phyloP scores from a whole-genome alignment of 2,113 vertebrate genomes.

The Falco punctatus region DNA sequence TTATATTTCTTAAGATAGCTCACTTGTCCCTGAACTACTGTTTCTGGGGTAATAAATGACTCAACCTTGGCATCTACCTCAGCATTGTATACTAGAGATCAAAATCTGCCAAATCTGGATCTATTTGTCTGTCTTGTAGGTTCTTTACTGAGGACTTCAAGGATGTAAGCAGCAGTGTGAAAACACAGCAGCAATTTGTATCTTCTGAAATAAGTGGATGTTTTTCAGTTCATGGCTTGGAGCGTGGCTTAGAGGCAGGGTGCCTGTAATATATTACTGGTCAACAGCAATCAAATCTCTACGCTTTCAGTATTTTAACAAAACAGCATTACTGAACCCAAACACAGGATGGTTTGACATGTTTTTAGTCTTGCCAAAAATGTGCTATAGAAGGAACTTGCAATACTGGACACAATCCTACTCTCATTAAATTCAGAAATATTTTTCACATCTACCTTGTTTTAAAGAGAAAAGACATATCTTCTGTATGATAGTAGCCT shows the following conservation, averaged over 20 bases:
- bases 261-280: background rate
- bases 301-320: background rate
- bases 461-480: background rate
- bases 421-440: background rate
- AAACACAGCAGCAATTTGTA: background rate
- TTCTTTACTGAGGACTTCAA: background rate
- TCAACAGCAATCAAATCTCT: background rate
- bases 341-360: accelerated
- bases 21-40: background rate
- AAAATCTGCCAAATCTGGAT: background rate
- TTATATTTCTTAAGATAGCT: background rate
- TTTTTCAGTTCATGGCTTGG: background rate
- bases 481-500: background rate
- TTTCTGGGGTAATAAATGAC: background rate
- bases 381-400: background rate
- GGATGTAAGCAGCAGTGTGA: background rate
- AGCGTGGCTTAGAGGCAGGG: background rate
- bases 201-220: background rate
- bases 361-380: background rate
- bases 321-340: background rate
- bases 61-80: background rate
- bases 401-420: background rate
- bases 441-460: background rate
- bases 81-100: background rate
- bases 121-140: background rate